Base-by-base conservation (phyloP, 2,797 vertebrate species). In the Champsocephalus gunnari region DNA sequence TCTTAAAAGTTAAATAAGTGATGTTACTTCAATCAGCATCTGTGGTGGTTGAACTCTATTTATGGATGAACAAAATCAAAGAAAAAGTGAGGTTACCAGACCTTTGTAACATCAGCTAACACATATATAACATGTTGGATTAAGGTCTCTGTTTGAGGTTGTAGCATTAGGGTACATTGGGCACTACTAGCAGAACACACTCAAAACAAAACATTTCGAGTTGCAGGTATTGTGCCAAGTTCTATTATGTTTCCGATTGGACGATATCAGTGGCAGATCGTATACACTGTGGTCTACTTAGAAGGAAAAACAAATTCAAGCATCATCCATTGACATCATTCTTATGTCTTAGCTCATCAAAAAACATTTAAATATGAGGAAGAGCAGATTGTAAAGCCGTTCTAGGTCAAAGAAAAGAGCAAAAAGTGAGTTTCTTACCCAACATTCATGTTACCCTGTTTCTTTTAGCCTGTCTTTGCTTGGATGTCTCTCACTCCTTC, bases 401-500 rank as follows among this genome's bases (percentile, higher is more conserved):
- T 38, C 34, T 38, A 38, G 34, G 2, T 38, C 34, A 38, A 38
- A 38, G 34, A 38, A 38, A 38, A 38, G 7, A 38, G 8, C 34
- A 38, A 38, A 38, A 38, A 38, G 8, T 6, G 7, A 38, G 34
- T 38, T 38, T 38, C 34, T 38, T 50, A 10, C 66, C 21, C 32
- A 16, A 43, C 43, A 4, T 28, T 14, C 16, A 11, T 17, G 48
- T 45, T 14, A 44, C 56, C 60, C 34, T 4, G 8, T 19, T 57
- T 43, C 24, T 51, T 57, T 43, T 24, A 48, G 9, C 43, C 13
- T 64, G 41, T 55, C 51, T 70, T 61, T 69, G 45, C 47, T 63
- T 21, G 55, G 61, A 44, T 64, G 55, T 47, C 43, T 67, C 17
- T 50, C 62, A 57, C 9, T 58, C 24, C 57, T 70, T 66, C 55